Percentiles rank a stretch among this genome's conserved stretches.
Conservation (phyloP, 2,888 invertebrate genomes). For the Tridacna gigas region DNA sequence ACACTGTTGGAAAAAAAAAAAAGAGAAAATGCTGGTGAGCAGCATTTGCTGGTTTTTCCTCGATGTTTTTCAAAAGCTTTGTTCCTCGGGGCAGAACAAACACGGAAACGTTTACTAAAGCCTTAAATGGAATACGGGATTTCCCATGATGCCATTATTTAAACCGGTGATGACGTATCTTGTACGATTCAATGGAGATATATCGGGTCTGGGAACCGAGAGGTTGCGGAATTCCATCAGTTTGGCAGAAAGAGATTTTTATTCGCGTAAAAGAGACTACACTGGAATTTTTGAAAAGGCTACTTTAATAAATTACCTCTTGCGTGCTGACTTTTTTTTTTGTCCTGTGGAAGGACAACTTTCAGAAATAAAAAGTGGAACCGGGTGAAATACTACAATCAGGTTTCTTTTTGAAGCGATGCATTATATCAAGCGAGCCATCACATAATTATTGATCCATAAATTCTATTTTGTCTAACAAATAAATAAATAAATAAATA, state of each 20-base stretch:
- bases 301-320: background rate
- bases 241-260: constrained; percentile 1
- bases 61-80: background rate
- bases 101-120: background rate
- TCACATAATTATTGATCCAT: no score
- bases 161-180: background rate
- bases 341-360: background rate
- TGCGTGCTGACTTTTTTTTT: background rate
- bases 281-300: background rate
- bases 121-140: background rate
- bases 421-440: no score
- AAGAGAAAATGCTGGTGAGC: background rate
- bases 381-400: background rate
- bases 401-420: no score
- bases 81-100: background rate
- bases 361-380: background rate
- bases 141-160: background rate
- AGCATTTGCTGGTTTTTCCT: background rate
- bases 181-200: no score
- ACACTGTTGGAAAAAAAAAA: background rate
- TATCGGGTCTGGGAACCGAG: background rate
- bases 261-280: background rate
- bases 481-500: background rate
- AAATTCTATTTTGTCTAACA: no score
- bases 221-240: background rate